Percentiles rank a stretch among this genome's conserved stretches.
phyloP scores from a whole-genome alignment of 2,113 vertebrate genomes.

The Tragelaphus strepsiceros region DNA sequence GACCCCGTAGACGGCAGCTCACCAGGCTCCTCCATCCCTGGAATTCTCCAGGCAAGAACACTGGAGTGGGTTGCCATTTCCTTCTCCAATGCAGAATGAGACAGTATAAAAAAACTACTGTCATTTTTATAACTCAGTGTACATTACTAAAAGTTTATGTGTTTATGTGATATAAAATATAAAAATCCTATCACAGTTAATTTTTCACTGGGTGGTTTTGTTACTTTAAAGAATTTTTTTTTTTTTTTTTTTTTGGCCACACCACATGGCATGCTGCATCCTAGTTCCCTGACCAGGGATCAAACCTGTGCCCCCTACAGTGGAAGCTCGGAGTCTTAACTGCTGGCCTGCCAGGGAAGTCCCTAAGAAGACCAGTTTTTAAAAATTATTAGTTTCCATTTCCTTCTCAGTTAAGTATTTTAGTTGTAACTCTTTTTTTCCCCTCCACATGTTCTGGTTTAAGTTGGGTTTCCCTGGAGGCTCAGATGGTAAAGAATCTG shows the following conservation, averaged over 20 bases:
- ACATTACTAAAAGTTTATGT: slow-evolving; percentile 28
- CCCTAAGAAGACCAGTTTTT: background rate
- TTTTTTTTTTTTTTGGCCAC: background rate
- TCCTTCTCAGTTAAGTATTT: slow-evolving; percentile 13
- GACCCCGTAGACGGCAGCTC: too few species aligned
- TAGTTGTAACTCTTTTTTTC: background rate
- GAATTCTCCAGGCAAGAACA: too few species aligned
- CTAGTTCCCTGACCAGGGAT: background rate
- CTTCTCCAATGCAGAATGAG: background rate
- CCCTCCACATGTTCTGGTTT: background rate
- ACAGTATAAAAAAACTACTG: background rate
- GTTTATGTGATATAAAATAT: slow-evolving; percentile 26
- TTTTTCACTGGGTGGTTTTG: background rate
- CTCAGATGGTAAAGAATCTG: background rate
- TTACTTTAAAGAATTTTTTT: background rate
- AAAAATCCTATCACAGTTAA: background rate
- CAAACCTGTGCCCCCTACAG: background rate
- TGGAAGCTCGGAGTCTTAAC: background rate
- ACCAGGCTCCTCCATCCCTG: too few species aligned
- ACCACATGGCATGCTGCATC: background rate
- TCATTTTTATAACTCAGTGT: background rate
- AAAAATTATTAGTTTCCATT: background rate
- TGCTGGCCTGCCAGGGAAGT: background rate
- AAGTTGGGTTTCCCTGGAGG: background rate
- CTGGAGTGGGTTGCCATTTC: too few species aligned